Evolutionary conservation across 2,797 vertebrate species (phyloP).

Genomic region (Naso thynnoides): DNA sequence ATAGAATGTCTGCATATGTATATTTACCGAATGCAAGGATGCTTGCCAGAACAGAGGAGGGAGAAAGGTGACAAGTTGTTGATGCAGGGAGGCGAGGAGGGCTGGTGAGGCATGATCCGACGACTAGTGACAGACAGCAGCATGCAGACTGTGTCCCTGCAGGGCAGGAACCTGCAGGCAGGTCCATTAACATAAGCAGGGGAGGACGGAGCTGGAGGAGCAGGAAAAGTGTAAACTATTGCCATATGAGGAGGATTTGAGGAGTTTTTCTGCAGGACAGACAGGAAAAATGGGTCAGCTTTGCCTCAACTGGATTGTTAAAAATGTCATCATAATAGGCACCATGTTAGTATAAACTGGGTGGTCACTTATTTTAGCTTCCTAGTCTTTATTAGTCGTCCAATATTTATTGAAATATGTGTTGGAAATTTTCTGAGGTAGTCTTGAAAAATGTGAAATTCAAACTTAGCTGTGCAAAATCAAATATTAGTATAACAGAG

Average conservation of each 20-base stretch:
- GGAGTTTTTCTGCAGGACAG: slow-evolving; percentile 20
- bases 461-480: neutral
- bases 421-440: neutral
- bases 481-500: neutral
- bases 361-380: neutral
- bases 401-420: neutral
- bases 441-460: neutral
- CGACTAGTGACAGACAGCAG: slow-evolving; percentile 73
- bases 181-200: slow-evolving; percentile 73
- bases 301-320: neutral
- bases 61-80: slow-evolving; percentile 55
- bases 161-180: slow-evolving; percentile 67
- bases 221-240: slow-evolving; percentile 50
- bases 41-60: slow-evolving; percentile 38
- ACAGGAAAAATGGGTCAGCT: slow-evolving; percentile 24
- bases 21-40: slow-evolving; percentile 31
- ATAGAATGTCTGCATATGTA: slow-evolving; percentile 31
- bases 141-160: slow-evolving; percentile 67
- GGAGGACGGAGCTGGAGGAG: slow-evolving; percentile 48
- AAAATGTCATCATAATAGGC: slow-evolving; percentile 5
- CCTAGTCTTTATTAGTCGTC: neutral
- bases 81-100: slow-evolving; percentile 21
- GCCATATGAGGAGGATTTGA: slow-evolving; percentile 38
- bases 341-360: neutral
- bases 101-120: slow-evolving; percentile 44